phyloP scores from a whole-genome alignment of 2,797 vertebrate genomes.

The Oreochromis mossambicus region DNA sequence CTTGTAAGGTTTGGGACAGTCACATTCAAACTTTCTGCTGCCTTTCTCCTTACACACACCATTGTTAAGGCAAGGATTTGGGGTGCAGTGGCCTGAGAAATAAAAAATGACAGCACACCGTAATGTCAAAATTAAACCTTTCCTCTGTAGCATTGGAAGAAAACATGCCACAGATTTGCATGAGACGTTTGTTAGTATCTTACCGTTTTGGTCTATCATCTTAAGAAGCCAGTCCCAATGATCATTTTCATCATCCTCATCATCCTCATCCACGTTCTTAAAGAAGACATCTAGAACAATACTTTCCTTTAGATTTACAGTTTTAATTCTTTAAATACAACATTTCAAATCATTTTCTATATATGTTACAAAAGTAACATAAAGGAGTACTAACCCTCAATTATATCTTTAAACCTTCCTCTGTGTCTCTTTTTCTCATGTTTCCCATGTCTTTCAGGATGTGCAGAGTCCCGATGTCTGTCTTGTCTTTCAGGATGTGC shows the following conservation, averaged over 20 bases:
- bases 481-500: background rate
- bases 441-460: background rate
- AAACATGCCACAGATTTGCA: background rate
- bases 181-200: background rate
- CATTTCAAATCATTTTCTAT: background rate
- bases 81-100: conserved; percentile 62
- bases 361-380: background rate
- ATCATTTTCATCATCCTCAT: conserved; percentile 43
- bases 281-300: conserved; percentile 49
- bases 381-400: conserved; percentile 23
- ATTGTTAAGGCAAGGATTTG: conserved; percentile 72
- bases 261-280: conserved; percentile 30
- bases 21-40: conserved; percentile 51
- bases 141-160: background rate
- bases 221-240: conserved; percentile 64
- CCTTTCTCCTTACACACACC: conserved; percentile 67
- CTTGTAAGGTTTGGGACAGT: conserved; percentile 64
- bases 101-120: background rate
- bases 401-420: background rate
- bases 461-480: background rate
- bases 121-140: background rate
- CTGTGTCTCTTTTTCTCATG: background rate
- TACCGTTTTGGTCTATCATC: conserved; percentile 61
- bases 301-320: background rate
- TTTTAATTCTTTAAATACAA: background rate